Evolutionary conservation across 2,888 invertebrate species (phyloP).

Genomic region (Aleiodes alternator): DNA sequence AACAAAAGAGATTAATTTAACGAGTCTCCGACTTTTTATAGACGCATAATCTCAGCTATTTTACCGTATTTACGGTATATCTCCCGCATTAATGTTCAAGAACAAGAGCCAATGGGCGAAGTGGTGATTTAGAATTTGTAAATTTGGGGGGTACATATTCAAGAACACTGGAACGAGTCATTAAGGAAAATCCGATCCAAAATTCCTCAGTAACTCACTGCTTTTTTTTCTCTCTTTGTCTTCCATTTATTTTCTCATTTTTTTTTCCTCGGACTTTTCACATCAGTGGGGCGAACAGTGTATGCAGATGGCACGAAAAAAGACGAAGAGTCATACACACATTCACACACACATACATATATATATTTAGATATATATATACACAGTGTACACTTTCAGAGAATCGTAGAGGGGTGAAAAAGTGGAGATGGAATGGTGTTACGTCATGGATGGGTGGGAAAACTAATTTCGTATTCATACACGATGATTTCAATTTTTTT

Average conservation of each 20-base stretch:
- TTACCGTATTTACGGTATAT: background rate
- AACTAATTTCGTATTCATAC: slow-evolving; percentile 74
- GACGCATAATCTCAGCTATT: background rate
- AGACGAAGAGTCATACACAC: slow-evolving; percentile 1
- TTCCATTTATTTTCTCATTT: slow-evolving; percentile 43
- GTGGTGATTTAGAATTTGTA: background rate
- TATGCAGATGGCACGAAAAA: slow-evolving; percentile 50
- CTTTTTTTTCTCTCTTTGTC: background rate
- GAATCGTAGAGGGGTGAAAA: background rate
- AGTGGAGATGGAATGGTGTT: slow-evolving; percentile 52
- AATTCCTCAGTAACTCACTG: slow-evolving; percentile 19
- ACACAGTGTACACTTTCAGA: slow-evolving; percentile 27
- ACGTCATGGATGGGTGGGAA: slow-evolving; percentile 64
- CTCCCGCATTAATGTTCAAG: slow-evolving; percentile 4
- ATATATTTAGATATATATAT: slow-evolving; percentile 7
- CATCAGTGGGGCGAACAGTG: slow-evolving; percentile 31
- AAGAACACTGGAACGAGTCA: slow-evolving; percentile 27
- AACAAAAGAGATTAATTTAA: background rate
- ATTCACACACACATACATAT: too few relatives aligned
- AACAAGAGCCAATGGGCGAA: slow-evolving; percentile 12
- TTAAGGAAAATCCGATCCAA: slow-evolving; percentile 35
- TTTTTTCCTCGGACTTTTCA: slow-evolving; percentile 21
- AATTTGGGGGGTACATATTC: slow-evolving; percentile 22
- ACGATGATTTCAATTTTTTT: slow-evolving; percentile 73
- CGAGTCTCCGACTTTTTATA: background rate